Conservation (phyloP, 2,113 vertebrate species). For the Xiphorhynchus elegans region DNA sequence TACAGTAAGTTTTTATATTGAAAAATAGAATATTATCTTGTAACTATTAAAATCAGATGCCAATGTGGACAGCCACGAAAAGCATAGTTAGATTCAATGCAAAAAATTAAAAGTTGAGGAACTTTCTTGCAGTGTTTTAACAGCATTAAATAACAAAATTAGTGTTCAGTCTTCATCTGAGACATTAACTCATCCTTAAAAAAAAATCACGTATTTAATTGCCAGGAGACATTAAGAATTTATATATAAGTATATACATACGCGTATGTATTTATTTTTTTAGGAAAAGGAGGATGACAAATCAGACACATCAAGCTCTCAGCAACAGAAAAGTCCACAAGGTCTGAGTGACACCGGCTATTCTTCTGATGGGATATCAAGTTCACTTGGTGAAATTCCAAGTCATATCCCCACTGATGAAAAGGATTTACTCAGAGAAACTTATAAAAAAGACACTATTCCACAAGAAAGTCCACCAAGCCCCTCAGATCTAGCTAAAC, state of each 20-base stretch:
- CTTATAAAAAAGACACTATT: constrained; percentile 74
- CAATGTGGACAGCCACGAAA: neutral
- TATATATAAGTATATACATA: constrained; percentile 60
- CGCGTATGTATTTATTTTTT: constrained; percentile 66
- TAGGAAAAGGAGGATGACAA: constrained; percentile 86
- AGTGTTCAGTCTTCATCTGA: neutral
- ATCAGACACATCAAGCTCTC: constrained; percentile 80
- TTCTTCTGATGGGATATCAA: constrained; percentile 85
- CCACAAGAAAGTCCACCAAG: constrained; percentile 87
- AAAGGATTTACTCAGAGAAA: constrained; percentile 79
- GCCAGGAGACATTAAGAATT: constrained; percentile 33
- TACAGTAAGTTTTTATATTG: neutral
- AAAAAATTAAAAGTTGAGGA: neutral
- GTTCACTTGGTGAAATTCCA: constrained; percentile 84
- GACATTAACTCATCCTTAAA: neutral
- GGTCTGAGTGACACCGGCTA: constrained; percentile 85
- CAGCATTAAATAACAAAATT: neutral
- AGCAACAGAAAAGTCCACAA: constrained; percentile 85
- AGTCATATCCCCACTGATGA: constrained; percentile 79
- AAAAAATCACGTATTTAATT: constrained; percentile 6
- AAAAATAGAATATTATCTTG: neutral
- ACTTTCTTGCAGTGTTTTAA: neutral
- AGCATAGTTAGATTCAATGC: neutral
- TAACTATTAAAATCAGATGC: neutral
- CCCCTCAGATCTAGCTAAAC: constrained; percentile 90